Conservation (phyloP, 2,113 vertebrate genomes). For the Aegithalos caudatus region DNA sequence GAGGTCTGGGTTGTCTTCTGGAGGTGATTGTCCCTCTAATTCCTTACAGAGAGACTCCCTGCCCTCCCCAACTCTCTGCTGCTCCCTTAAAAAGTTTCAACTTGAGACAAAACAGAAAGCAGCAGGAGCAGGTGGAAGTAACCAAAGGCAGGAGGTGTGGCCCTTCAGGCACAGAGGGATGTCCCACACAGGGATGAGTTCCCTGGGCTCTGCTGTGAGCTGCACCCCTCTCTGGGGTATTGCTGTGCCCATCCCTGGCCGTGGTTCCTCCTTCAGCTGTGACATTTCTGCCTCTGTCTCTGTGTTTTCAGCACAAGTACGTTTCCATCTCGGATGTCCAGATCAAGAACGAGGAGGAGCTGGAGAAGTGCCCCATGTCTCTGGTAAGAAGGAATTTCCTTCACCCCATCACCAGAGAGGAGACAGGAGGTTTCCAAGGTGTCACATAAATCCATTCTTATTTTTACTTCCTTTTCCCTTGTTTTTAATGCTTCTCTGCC, state of each 20-base stretch:
- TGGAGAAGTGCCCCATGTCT: conserved; percentile 93
- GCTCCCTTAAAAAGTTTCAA: no score
- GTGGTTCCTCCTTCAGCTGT: background rate
- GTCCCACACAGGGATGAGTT: background rate
- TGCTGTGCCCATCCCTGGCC: fast-evolving
- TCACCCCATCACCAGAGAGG: background rate
- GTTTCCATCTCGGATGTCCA: conserved; percentile 93
- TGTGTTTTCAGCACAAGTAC: conserved; percentile 88
- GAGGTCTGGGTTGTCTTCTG: background rate
- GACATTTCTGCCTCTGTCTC: background rate
- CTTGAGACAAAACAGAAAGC: no score
- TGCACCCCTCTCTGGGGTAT: background rate
- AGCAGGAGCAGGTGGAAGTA: background rate
- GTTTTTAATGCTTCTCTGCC: background rate
- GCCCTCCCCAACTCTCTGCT: no score
- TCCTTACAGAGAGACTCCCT: background rate
- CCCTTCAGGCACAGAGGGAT: background rate
- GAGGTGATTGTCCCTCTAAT: background rate
- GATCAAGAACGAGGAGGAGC: conserved; percentile 90
- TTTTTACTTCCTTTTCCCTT: background rate
- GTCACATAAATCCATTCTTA: background rate
- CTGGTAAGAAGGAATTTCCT: conserved; percentile 77
- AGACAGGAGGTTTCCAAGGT: background rate
- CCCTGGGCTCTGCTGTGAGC: background rate
- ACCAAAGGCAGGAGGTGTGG: background rate